These are phyloP conservation scores for Montipora capricornis DNA, from an alignment of 64 coral and sea anemone species.

Conservation along the genomic window DNA sequence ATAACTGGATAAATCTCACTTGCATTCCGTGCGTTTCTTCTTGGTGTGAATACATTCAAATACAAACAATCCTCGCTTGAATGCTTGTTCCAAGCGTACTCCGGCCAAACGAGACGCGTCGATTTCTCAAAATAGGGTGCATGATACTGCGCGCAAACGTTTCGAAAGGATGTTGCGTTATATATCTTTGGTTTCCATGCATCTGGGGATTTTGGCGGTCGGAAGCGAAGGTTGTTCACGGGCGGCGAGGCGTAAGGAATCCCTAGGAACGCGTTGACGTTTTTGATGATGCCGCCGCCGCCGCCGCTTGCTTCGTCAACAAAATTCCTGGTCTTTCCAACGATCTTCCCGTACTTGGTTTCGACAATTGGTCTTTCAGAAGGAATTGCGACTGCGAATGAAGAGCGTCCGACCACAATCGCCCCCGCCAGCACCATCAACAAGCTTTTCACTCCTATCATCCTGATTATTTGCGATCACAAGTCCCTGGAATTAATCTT, in stretches of 20 bases:
- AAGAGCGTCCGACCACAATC: constrained; percentile 7
- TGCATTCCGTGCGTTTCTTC: not conserved
- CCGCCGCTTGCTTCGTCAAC: constrained; percentile 10
- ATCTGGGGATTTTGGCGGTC: constrained; percentile 53
- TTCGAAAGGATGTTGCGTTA: constrained; percentile 76
- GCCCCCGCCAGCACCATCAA: not conserved
- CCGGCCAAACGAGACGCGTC: constrained; percentile 62
- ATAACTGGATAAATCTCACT: constrained; percentile 66
- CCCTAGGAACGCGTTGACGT: constrained; percentile 80
- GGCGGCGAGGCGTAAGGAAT: constrained; percentile 84
- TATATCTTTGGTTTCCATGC: constrained; percentile 71
- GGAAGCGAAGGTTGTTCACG: constrained; percentile 74
- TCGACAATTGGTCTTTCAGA: constrained; percentile 41
- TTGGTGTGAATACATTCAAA: constrained; percentile 83
- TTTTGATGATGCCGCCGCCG: not conserved
- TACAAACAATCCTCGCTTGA: constrained; percentile 85
- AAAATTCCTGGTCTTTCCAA: constrained; percentile 51
- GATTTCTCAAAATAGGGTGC: constrained; percentile 25
- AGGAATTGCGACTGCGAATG: not conserved
- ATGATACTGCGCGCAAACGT: constrained; percentile 54
- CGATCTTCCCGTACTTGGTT: constrained; percentile 68
- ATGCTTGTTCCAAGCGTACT: constrained; percentile 47
- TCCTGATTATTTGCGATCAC: not conserved
- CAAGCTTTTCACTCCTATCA: constrained; percentile 4
- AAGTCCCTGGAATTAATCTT: constrained; percentile 10